Percentiles rank a stretch among this genome's conserved stretches.
Conservation (phyloP, 1,140 invertebrate species). For the Bemisia tabaci region DNA sequence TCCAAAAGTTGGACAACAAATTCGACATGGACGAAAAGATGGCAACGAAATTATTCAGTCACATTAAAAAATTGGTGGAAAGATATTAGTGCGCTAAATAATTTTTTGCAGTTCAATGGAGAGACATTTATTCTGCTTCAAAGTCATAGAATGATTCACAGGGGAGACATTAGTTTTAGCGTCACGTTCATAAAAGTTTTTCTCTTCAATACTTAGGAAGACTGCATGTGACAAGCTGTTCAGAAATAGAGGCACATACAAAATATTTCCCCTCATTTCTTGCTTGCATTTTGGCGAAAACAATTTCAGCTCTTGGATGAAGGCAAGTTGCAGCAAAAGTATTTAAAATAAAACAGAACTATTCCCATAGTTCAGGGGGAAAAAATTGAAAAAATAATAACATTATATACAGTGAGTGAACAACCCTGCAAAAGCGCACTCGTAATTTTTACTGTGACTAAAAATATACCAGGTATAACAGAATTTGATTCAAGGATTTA, state of each 20-base stretch:
- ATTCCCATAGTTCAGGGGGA: not conserved
- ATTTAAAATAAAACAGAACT: not conserved
- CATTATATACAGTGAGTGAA: not conserved
- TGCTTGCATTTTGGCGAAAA: not conserved
- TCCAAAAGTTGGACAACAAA: too few relatives aligned
- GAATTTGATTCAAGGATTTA: not conserved
- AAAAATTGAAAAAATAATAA: not conserved
- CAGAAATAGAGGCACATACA: not conserved
- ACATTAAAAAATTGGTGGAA: too few relatives aligned
- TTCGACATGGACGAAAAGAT: too few relatives aligned
- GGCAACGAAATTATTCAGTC: too few relatives aligned
- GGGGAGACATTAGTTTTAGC: too few relatives aligned
- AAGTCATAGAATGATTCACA: too few relatives aligned
- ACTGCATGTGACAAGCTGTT: not conserved
- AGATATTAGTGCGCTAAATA: too few relatives aligned
- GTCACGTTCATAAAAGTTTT: too few relatives aligned
- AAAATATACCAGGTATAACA: not conserved
- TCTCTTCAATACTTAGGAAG: too few relatives aligned
- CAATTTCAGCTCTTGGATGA: too few relatives aligned
- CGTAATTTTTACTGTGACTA: not conserved
- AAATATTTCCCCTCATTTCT: not conserved
- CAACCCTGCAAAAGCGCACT: not conserved
- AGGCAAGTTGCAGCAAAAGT: not conserved
- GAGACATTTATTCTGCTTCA: too few relatives aligned
- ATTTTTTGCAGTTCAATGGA: too few relatives aligned